Percentiles rank a stretch among this genome's conserved stretches.
Evolutionary conservation across 2,797 vertebrate genomes (phyloP).

Genomic region (Tragopan temminckii): DNA sequence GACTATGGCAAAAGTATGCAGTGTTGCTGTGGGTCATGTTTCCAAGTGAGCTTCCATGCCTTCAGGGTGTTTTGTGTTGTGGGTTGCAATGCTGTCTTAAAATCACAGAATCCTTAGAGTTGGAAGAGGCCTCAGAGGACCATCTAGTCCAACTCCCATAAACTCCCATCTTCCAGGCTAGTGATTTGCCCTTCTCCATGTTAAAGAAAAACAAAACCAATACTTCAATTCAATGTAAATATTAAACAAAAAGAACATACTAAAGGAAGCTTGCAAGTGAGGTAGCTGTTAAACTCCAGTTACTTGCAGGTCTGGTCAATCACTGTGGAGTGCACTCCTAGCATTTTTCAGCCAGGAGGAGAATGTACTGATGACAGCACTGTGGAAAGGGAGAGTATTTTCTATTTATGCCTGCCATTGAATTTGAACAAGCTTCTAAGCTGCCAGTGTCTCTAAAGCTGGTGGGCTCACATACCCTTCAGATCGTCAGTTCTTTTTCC

Average conservation of each 20-base stretch:
- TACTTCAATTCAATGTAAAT: not conserved
- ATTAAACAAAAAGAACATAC: not conserved
- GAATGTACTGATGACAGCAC: not conserved
- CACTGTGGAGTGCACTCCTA: not conserved
- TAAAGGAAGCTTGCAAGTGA: not conserved
- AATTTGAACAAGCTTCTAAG: not conserved
- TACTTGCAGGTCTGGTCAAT: not conserved
- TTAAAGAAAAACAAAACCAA: not conserved
- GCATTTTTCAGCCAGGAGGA: not conserved
- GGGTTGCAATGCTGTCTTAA: not conserved
- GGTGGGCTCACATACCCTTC: not conserved
- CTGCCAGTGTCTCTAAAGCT: not conserved
- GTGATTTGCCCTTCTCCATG: not conserved
- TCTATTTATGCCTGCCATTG: not conserved
- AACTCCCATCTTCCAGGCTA: not conserved
- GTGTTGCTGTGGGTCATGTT: accelerated
- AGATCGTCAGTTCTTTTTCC: not conserved
- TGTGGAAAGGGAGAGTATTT: not conserved
- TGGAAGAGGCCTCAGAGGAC: no score
- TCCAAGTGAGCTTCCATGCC: not conserved
- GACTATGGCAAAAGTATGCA: no score
- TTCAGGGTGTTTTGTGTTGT: not conserved
- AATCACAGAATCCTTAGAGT: no score
- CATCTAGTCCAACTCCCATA: no score
- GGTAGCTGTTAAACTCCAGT: not conserved